Base-by-base conservation (phyloP, 2,797 vertebrate genomes). In the Microchirus variegatus region DNA sequence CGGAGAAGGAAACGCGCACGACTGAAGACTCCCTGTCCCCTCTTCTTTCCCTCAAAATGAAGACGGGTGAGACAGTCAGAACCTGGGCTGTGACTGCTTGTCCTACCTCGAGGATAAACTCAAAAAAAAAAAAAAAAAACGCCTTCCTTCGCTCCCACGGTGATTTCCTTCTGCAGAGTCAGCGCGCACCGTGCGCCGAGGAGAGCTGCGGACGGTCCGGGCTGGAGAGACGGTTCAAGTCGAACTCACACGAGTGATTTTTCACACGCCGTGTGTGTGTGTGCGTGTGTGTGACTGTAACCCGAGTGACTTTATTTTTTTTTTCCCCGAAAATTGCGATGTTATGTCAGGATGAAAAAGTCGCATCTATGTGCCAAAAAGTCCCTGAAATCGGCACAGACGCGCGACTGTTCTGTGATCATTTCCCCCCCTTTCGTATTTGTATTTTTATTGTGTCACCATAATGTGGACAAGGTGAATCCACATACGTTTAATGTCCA, bases 141-240 rank as follows among this genome's bases (percentile, higher is more conserved):
- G 78, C 77, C 81, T 83, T 73, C 75, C 55, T 60, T 53, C 80
- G 70, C 89, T 85, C 85, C 85, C 86, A 84, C 83, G 85, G 59
- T 85, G 86, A 31, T 70, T 88, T 85, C 80, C 84, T 87, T 76
- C 57, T 90, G 89, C 89, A 61, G 86, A 91, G 86, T 89, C 83
- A 91, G 89, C 87, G 82, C 31, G 31, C 31, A 31, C 80, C 60
- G 84, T 64, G 77, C 72, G 83, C 86, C 77, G 84, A 47, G 70
- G 40, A 76, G 75, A 75, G 83, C 82, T 77, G 81, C 77, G 77
- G 80, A 80, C 68, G 67, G 75, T 80, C 80, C 73, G 80, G 78
- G 80, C 74, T 76, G 64, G 53, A 66, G 75, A 70, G 81, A 84
- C 77, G 86, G 75, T 55, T 67, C 31, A 72, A 69, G 75, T 66